These are phyloP conservation scores for Phalacrocorax aristotelis DNA, from an alignment of 2,113 vertebrate species.

Conservation along the genomic window DNA sequence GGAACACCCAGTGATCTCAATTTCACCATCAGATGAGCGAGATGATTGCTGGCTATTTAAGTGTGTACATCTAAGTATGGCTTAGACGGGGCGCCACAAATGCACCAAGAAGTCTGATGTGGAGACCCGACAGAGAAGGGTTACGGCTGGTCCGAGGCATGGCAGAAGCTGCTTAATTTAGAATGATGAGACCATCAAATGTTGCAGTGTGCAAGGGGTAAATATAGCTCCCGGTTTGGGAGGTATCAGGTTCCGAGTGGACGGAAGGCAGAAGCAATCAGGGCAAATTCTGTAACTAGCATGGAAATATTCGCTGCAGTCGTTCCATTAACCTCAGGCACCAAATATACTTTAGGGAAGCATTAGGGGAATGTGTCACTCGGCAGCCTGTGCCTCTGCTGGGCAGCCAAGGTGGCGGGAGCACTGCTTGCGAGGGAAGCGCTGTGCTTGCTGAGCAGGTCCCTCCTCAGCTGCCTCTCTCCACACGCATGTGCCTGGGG, in stretches of 20 bases:
- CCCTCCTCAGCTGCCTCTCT: background rate
- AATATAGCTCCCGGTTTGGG: background rate
- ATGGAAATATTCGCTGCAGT: background rate
- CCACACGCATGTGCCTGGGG: rapidly evolving
- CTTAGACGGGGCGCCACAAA: background rate
- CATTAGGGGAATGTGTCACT: background rate
- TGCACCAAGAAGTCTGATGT: background rate
- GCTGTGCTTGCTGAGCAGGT: rapidly evolving
- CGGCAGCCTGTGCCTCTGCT: background rate
- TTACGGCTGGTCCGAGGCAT: background rate
- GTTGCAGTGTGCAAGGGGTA: background rate
- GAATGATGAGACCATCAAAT: constrained; percentile 1
- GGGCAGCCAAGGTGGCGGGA: rapidly evolving
- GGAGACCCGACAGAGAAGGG: background rate
- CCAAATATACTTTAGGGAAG: background rate
- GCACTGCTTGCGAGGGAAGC: rapidly evolving
- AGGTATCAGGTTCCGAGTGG: background rate
- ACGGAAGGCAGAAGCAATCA: background rate
- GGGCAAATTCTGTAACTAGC: background rate
- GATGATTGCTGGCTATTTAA: background rate
- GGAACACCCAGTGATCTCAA: background rate
- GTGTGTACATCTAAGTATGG: background rate
- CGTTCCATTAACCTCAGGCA: background rate
- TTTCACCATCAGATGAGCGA: background rate
- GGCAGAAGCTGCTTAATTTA: constrained; percentile 31